These are phyloP conservation scores for Lithophane leautieri DNA, from an alignment of 2,888 invertebrate species.

Conservation along the genomic window DNA sequence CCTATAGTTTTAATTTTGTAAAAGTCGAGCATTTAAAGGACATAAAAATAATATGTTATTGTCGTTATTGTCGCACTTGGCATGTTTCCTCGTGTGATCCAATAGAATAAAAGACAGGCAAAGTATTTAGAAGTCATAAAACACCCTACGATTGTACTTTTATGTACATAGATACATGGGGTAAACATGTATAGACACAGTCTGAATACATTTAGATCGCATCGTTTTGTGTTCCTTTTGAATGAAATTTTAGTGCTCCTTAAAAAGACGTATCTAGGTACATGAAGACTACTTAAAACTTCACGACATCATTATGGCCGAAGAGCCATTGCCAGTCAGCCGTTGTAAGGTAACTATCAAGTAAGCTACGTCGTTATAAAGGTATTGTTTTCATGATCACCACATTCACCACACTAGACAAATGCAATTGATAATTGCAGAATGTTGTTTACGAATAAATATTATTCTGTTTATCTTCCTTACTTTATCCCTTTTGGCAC, in stretches of 20 bases:
- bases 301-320: not conserved
- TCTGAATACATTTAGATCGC: not conserved
- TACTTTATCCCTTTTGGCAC: not conserved
- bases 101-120: not conserved
- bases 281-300: not conserved
- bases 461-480: not conserved
- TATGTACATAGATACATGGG: not conserved
- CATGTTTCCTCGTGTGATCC: not conserved
- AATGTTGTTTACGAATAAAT: not conserved
- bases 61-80: not conserved
- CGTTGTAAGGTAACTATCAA: not conserved
- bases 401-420: not conserved
- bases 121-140: slow-evolving; percentile 3
- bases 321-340: not conserved
- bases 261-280: not conserved
- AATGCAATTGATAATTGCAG: not conserved
- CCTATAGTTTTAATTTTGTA: not conserved
- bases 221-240: not conserved
- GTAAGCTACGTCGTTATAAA: not conserved
- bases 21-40: not conserved
- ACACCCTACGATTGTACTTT: slow-evolving; percentile 1
- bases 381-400: not conserved
- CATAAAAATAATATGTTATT: not conserved
- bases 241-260: not conserved
- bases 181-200: not conserved